phyloP scores from a whole-genome alignment of 2,113 vertebrate genomes.

The Rattus norvegicus region GRCr8 NC_086027.1:69067501-69068000 shows the following conservation, averaged over 20 bases:
- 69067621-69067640: neutral
- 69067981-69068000: neutral
- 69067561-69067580: neutral
- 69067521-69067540: neutral
- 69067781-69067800: neutral
- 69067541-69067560: neutral
- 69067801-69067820: neutral
- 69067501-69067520: neutral
- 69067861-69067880: neutral
- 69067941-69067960: neutral
- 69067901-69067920: neutral
- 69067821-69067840: neutral
- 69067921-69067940: neutral
- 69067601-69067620: neutral
- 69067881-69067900: neutral
- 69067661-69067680: neutral
- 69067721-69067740: neutral
- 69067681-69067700: neutral
- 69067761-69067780: neutral
- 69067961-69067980: neutral
- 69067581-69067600: neutral
- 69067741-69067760: neutral
- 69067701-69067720: neutral
- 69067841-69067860: neutral
- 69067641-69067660: neutral